Base-by-base conservation (phyloP, 2,113 vertebrate species). In the Cariama cristata region DNA sequence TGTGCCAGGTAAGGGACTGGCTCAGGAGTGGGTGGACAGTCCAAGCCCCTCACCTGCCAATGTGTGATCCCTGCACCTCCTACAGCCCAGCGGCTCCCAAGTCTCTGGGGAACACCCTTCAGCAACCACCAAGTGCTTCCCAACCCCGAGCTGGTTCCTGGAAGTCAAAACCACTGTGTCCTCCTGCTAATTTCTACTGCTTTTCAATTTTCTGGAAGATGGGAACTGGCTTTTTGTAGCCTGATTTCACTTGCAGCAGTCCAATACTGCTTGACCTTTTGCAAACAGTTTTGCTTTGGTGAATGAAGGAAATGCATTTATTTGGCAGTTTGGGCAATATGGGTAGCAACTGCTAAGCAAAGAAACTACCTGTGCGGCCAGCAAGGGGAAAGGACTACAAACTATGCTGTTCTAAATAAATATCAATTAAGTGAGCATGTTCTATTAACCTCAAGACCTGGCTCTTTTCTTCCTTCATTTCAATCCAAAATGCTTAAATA, bases 311-410 rank as follows among this genome's bases (percentile, higher is more conserved):
- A 90, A 92, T 19, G 8, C 44, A 77, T 92, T 91, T 90, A 92
- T 86, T 77, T 90, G 63, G 49, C 64, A 94, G 82, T 68, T 90
- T 2, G 4, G 42, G 77, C 33, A 76, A 69, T 32, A 75, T 5
- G 59, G 68, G 90, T 80, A 75, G 63, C 55, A 95, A 67, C 40
- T 67, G 33, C 79, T 79, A 71, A 81, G 85, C 58, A 88, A 94
- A 96, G 80, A 86, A 93, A 92, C 87, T 81, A 68, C 60, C 52
- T 69, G 53, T 59, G 67, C 77, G 90, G 85, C 85, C 71, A 90
- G 76, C 27, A 86, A 71, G 14, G 26, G 64, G 82, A 95, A 24
- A 44, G 44, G 30, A 74, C 28, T 56, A 40, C 50, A 89, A 94
- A 81, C 33, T n/a, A 22, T 17, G 33, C 55, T 74, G 20, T 49